Conservation (phyloP, 2,797 vertebrate species). For the Tympanoctomys barrerae region DNA sequence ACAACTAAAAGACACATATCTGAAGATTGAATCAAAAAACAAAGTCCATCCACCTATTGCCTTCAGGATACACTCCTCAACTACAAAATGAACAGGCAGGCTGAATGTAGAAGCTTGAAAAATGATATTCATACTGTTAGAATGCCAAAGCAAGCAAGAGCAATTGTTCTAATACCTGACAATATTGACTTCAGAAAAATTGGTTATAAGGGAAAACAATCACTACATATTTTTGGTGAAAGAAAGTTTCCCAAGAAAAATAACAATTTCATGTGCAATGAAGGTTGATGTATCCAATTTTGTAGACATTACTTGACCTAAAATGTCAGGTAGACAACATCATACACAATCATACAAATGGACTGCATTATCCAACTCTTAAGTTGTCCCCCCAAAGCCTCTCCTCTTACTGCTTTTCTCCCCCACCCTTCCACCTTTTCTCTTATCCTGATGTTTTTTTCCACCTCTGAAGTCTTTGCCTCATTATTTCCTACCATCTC, state of each 20-base stretch:
- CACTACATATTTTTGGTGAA: neutral
- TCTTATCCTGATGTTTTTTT: too few species aligned
- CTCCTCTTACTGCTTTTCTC: too few species aligned
- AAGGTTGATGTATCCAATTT: neutral
- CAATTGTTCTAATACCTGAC: neutral
- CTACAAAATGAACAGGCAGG: neutral
- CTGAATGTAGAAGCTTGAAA: neutral
- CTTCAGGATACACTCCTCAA: neutral
- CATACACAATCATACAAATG: neutral
- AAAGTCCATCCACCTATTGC: neutral
- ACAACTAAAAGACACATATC: neutral
- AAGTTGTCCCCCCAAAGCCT: neutral
- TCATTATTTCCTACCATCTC: too few species aligned
- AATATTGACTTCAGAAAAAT: neutral
- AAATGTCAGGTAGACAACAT: neutral
- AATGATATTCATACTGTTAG: neutral
- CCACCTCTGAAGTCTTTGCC: too few species aligned
- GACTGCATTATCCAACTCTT: neutral
- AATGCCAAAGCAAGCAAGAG: neutral
- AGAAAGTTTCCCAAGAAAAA: neutral
- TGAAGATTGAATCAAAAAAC: neutral
- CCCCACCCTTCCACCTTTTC: too few species aligned
- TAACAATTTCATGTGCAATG: neutral
- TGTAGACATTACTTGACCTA: neutral
- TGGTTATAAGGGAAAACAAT: neutral